These are phyloP conservation scores for Cydia amplana DNA, from an alignment of 1,140 invertebrate species.

Conservation along the genomic window DNA sequence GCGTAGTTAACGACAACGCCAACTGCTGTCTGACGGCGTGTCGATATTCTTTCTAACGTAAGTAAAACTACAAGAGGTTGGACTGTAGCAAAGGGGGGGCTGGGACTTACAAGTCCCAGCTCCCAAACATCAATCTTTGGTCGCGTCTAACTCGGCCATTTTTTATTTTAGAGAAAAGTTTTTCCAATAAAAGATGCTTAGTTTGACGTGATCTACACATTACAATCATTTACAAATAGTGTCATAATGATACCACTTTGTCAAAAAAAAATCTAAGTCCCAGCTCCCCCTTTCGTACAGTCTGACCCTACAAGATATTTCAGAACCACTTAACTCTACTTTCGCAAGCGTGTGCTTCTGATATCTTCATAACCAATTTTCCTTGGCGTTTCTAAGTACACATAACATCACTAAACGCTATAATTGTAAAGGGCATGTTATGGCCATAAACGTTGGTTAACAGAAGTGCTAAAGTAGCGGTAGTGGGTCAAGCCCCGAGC, in stretches of 20 bases:
- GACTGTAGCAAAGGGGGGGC: no score
- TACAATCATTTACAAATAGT: no score
- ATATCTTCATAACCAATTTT: constrained; percentile 18
- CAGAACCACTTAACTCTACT: not conserved
- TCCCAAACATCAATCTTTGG: no score
- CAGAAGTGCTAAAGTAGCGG: constrained; percentile 26
- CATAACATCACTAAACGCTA: not conserved
- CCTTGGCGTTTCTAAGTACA: not conserved
- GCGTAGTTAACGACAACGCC: constrained; percentile 51
- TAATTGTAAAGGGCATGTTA: constrained; percentile 27
- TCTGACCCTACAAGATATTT: not conserved
- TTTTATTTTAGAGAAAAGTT: no score
- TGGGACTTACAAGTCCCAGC: no score
- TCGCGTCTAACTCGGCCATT: no score
- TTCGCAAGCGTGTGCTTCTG: not conserved
- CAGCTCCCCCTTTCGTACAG: no score
- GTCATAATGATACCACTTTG: no score
- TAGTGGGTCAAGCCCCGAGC: constrained; percentile 60
- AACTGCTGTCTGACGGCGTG: constrained; percentile 43
- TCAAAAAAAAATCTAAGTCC: no score
- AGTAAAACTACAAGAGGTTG: constrained; percentile 38
- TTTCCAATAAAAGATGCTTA: no score
- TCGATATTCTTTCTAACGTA: constrained; percentile 44
- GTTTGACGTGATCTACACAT: no score
- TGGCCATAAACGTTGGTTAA: constrained; percentile 14